These are phyloP conservation scores for Frieseomelitta varia DNA, from an alignment of 1,140 invertebrate genomes.

Conservation along the genomic window DNA sequence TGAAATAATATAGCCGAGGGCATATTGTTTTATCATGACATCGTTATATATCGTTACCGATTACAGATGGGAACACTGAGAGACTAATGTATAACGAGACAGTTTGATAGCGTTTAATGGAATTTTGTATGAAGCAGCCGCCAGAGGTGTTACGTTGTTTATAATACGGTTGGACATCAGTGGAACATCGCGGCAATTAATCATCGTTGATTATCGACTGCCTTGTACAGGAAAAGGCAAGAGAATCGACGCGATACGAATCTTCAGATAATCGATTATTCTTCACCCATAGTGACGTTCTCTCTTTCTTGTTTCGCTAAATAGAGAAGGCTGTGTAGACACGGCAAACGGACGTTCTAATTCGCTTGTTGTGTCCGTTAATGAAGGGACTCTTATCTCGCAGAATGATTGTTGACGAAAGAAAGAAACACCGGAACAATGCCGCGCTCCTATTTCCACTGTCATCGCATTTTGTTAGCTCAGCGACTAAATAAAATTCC, in stretches of 20 bases:
- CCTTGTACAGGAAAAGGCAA: not conserved
- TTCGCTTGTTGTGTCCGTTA: not conserved
- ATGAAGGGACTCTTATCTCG: not conserved
- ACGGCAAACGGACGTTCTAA: not conserved
- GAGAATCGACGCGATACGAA: not conserved
- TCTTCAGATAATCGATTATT: not conserved
- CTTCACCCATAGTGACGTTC: not conserved
- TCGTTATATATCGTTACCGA: constrained; percentile 61
- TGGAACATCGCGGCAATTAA: constrained; percentile 64
- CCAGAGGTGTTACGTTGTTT: constrained; percentile 67
- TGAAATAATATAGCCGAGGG: not conserved
- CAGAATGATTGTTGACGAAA: constrained; percentile 20
- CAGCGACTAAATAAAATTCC: not conserved
- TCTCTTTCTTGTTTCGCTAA: too few relatives aligned
- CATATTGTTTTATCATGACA: constrained; percentile 70
- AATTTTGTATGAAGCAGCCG: constrained; percentile 67
- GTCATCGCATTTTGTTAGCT: not conserved
- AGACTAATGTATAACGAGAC: constrained; percentile 73
- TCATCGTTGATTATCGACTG: constrained; percentile 56
- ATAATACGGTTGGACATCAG: constrained; percentile 62
- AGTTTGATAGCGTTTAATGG: constrained; percentile 79
- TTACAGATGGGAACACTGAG: constrained; percentile 48
- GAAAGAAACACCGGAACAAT: constrained; percentile 15
- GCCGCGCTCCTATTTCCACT: not conserved
- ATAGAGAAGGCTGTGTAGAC: not conserved